These are phyloP conservation scores for Phocides pigmalion DNA, from an alignment of 1,140 invertebrate species.

Conservation along the genomic window DNA sequence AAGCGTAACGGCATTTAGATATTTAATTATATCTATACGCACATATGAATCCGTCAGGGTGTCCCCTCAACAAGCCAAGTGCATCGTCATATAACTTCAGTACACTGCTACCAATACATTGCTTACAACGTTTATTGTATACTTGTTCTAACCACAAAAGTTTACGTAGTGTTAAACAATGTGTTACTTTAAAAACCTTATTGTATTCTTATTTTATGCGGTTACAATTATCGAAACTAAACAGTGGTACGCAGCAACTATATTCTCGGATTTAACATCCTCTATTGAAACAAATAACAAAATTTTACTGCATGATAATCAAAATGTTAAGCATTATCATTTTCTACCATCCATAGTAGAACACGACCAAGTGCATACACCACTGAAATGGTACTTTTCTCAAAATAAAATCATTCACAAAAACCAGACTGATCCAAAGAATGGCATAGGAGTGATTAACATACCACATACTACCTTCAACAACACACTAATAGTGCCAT, in stretches of 20 bases:
- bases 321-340: not conserved
- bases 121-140: not conserved
- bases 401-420: not conserved
- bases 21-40: constrained; percentile 54
- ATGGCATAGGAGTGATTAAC: not conserved
- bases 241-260: constrained; percentile 11
- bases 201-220: not conserved
- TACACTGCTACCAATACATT: constrained; percentile 16
- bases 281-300: not conserved
- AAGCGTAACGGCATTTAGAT: constrained; percentile 64
- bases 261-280: not conserved
- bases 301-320: not conserved
- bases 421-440: not conserved
- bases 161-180: not conserved
- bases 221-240: not conserved
- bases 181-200: not conserved
- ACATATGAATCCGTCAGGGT: constrained; percentile 47
- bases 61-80: constrained; percentile 41
- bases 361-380: not conserved
- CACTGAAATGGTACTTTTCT: constrained; percentile 4
- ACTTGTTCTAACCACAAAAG: not conserved
- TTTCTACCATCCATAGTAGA: not conserved
- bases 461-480: not conserved
- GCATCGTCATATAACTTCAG: constrained; percentile 38
- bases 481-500: no score